Conservation (phyloP, 2,113 vertebrate species). For the Phyllostomus hastatus region DNA sequence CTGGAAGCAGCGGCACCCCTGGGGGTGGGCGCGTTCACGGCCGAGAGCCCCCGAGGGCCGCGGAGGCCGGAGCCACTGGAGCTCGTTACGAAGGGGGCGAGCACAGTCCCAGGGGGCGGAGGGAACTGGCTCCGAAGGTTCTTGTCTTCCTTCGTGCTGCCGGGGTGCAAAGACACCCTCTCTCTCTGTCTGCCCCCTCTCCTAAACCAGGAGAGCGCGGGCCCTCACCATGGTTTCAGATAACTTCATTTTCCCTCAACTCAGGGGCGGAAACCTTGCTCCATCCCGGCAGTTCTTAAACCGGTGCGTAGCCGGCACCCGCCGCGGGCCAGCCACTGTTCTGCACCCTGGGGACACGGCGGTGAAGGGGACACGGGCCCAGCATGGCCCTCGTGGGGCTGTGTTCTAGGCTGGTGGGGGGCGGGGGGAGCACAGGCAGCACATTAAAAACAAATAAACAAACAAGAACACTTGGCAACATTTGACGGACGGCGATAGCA, state of each 20-base stretch:
- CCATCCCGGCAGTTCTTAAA: not conserved
- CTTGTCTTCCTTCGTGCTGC: not conserved
- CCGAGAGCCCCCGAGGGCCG: not conserved
- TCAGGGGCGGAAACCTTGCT: not conserved
- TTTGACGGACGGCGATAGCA: not conserved
- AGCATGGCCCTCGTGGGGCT: not conserved
- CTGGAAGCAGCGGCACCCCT: fast-evolving
- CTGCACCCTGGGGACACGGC: not conserved
- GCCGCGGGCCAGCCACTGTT: not conserved
- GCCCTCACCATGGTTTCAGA: not conserved
- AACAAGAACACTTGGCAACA: not conserved
- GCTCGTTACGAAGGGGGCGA: not conserved
- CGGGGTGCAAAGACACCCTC: not conserved
- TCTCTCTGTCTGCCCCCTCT: not conserved
- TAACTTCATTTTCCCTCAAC: not conserved
- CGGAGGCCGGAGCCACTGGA: not conserved
- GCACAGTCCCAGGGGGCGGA: not conserved
- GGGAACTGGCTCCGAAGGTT: constrained; percentile 7
- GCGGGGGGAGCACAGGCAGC: not conserved
- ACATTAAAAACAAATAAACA: not conserved
- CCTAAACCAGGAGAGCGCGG: not conserved
- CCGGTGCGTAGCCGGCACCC: not conserved
- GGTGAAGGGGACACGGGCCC: not conserved
- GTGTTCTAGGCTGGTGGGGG: not conserved
- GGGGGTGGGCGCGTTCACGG: not conserved